Conservation (phyloP, 2,888 invertebrate genomes). For the Ochlodes sylvanus region DNA sequence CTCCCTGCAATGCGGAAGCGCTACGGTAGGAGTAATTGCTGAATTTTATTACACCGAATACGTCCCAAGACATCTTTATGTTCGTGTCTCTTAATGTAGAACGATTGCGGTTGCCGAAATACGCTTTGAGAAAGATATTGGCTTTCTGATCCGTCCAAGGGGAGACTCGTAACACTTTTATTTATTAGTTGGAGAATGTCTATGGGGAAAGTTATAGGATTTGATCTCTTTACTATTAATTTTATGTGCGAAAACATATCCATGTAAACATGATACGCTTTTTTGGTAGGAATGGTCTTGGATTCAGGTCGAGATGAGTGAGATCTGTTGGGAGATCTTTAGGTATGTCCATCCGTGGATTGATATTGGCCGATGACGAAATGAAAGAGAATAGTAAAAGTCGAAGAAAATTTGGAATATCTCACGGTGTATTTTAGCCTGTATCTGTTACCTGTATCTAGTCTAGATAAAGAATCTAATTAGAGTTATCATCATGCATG, state of each 20-base stretch:
- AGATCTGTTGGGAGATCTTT: too few species aligned
- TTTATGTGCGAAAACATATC: not conserved
- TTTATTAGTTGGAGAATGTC: not conserved
- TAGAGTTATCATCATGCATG: too few species aligned
- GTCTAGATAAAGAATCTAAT: too few species aligned
- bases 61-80: slow-evolving; percentile 33
- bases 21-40: slow-evolving; percentile 38
- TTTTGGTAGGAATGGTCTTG: too few species aligned
- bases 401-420: too few species aligned
- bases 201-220: not conserved
- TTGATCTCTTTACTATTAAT: not conserved
- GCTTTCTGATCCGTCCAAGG: slow-evolving; percentile 17
- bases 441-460: too few species aligned
- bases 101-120: slow-evolving; percentile 35
- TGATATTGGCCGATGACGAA: too few species aligned
- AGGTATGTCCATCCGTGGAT: too few species aligned
- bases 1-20: slow-evolving; percentile 32
- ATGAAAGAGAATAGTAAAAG: too few species aligned
- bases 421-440: too few species aligned
- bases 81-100: slow-evolving; percentile 34
- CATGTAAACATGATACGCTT: not conserved
- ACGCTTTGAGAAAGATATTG: slow-evolving; percentile 31
- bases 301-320: too few species aligned
- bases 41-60: slow-evolving; percentile 37
- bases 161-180: slow-evolving; percentile 10